These are phyloP conservation scores for Tricholauxania praeusta DNA, from an alignment of 2,888 invertebrate genomes.

Conservation along the genomic window DNA sequence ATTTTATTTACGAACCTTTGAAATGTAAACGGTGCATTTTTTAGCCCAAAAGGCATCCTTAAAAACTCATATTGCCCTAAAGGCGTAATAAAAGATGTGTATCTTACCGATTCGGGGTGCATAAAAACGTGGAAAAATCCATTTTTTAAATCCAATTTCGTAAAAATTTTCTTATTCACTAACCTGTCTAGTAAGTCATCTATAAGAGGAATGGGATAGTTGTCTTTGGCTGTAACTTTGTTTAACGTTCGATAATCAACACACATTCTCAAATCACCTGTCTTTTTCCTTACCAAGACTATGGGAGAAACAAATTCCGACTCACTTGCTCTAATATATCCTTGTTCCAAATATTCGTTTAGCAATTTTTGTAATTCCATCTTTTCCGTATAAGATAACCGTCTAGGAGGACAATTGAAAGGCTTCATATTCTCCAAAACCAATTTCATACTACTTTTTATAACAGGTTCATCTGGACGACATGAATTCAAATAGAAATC, in stretches of 20 bases:
- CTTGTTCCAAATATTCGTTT: too few species aligned
- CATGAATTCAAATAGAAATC: constrained; percentile 1
- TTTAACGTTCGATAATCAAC: constrained; percentile 33
- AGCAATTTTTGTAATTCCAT: constrained; percentile 27
- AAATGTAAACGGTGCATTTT: too few species aligned
- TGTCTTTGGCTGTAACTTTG: constrained; percentile 37
- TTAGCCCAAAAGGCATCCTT: too few species aligned
- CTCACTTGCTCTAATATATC: constrained; percentile 31
- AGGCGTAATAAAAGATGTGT: neutral
- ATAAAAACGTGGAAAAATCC: constrained; percentile 29
- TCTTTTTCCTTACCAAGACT: constrained; percentile 35
- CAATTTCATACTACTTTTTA: constrained; percentile 22
- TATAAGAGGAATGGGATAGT: constrained; percentile 39
- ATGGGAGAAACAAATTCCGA: constrained; percentile 39
- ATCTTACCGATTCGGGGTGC: neutral
- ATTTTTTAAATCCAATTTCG: constrained; percentile 38
- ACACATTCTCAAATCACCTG: constrained; percentile 26
- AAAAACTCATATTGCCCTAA: too few species aligned
- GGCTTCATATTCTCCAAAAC: neutral
- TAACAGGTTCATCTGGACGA: constrained; percentile 11
- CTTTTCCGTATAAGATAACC: constrained; percentile 36
- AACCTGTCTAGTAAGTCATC: constrained; percentile 37
- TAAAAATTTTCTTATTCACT: constrained; percentile 33
- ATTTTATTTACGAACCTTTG: constrained; percentile 13
- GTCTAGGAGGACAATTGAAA: constrained; percentile 20